Evolutionary conservation across 2,888 invertebrate species (phyloP), one percentile per base, ranked within the genome.

Genomic region (Camptogramma bilineatum): DNA sequence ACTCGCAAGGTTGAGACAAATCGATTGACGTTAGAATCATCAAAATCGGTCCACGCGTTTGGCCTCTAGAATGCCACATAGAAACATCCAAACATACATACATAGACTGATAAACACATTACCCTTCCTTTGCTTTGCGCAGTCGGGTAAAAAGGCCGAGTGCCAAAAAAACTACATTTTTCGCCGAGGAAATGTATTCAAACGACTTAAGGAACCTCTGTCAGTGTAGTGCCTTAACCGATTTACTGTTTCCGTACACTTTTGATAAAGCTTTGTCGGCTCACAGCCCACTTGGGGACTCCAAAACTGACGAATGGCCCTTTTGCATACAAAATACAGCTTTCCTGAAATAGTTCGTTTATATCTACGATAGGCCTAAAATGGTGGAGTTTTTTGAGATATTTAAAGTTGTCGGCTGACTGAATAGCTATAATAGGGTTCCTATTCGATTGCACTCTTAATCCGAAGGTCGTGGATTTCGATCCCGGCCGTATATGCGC

Each of bases 181-280:
- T 55, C 31, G 31, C 28, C n/a, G 42, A 44, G 48, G 42, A 65
- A 65, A 57, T 61, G 44, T 65, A 65, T 65, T 65, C 64, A 61
- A 65, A 65, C 52, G 48, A 60, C 48, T 21, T 44, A 21, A 56
- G 64, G 50, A 61, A 64, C 64, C 64, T 48, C 54, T 44, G 62
- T 55, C 53, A 50, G 42, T 61, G 48, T 34, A 60, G 52, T 44
- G 56, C 21, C 19, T 64, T 51, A 55, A 64, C 52, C 56, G 64
- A 65, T 65, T 65, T 65, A 65, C 53, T 31, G 60, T 66, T 66
- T 62, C 63, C 62, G 58, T 47, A 34, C 60, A 9, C 13, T 55
- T n/a, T n/a, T 60, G 59, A 57, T 69, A 66, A 64, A 69, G 48
- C 57, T 58, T 48, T 28, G 62, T 21, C 8, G 50, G 39, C 42